These are phyloP conservation scores for Polyodon spathula DNA, from an alignment of 2,113 vertebrate species.

Conservation along the genomic window DNA sequence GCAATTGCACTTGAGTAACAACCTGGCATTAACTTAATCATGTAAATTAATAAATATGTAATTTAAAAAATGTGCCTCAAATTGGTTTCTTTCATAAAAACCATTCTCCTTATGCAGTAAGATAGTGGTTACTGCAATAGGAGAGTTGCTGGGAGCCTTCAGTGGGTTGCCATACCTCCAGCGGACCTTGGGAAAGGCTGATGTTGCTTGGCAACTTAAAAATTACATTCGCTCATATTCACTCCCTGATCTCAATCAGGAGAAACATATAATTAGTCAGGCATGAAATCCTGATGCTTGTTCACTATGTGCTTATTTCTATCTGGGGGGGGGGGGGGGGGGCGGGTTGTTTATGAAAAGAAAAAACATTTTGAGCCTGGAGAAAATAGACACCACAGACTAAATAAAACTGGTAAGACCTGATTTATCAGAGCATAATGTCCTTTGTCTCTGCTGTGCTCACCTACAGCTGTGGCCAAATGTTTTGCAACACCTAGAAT, in stretches of 20 bases:
- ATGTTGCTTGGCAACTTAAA: background rate
- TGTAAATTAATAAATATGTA: too few species aligned
- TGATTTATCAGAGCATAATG: too few species aligned
- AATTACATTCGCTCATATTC: background rate
- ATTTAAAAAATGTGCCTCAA: too few species aligned
- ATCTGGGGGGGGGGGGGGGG: too few species aligned
- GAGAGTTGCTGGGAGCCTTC: background rate
- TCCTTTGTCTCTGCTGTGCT: too few species aligned
- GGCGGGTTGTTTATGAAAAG: background rate
- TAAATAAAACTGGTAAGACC: background rate
- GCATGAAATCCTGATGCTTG: background rate
- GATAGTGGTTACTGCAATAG: background rate
- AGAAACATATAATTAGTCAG: background rate
- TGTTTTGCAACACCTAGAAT: too few species aligned
- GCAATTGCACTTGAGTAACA: too few species aligned
- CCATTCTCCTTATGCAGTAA: too few species aligned
- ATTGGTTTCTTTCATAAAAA: too few species aligned
- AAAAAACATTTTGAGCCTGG: background rate
- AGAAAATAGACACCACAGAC: background rate
- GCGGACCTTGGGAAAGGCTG: background rate
- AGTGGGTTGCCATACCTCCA: background rate
- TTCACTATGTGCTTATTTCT: background rate
- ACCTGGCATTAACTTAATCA: too few species aligned
- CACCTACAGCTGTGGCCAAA: too few species aligned
- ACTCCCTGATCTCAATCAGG: background rate